Evolutionary conservation across 2,113 vertebrate species (phyloP).

Genomic region (Microcebus murinus): DNA sequence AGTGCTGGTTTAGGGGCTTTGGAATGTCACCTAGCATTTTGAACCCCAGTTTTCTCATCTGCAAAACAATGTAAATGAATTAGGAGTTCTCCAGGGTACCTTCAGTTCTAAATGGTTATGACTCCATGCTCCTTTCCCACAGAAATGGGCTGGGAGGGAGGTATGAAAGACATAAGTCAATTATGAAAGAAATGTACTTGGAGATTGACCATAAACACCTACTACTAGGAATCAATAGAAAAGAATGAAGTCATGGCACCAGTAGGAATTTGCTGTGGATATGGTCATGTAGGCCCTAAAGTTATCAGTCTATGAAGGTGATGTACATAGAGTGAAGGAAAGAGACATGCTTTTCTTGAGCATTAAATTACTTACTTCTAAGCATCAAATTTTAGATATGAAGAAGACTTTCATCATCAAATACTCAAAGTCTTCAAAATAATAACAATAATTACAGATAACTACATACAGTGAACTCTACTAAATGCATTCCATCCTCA

Average conservation of each 20-base stretch:
- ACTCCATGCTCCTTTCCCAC: neutral
- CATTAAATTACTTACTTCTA: slow-evolving; percentile 43
- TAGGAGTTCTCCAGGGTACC: neutral
- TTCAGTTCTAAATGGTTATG: neutral
- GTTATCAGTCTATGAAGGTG: neutral
- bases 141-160: neutral
- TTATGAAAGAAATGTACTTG: neutral
- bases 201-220: neutral
- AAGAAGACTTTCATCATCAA: slow-evolving; percentile 27
- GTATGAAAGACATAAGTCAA: neutral
- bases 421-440: neutral
- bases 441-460: slow-evolving; percentile 56
- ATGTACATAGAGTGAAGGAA: neutral
- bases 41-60: neutral
- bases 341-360: neutral
- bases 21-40: neutral
- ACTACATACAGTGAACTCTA: neutral
- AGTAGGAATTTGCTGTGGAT: neutral
- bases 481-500: neutral
- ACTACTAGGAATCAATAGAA: neutral
- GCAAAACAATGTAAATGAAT: neutral
- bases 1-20: neutral
- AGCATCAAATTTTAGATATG: neutral
- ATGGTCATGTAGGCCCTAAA: neutral
- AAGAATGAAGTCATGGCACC: neutral